These are phyloP conservation scores for Lamprologus tigripictilis DNA, from an alignment of 2,113 vertebrate species.

Conservation along the genomic window DNA sequence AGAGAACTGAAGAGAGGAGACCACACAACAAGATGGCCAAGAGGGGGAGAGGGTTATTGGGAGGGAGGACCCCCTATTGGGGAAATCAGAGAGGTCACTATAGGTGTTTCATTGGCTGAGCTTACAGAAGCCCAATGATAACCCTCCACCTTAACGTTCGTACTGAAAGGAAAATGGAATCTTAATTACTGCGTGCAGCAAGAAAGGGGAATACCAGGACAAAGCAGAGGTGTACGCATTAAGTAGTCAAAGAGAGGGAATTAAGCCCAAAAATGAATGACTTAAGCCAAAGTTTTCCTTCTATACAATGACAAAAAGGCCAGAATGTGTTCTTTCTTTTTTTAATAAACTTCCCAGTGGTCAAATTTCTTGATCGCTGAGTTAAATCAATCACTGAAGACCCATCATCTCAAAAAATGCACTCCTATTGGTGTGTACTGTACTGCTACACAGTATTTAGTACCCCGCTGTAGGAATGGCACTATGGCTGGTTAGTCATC, in stretches of 20 bases:
- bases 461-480: not conserved
- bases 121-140: slow-evolving; percentile 56
- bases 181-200: slow-evolving; percentile 62
- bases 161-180: slow-evolving; percentile 63
- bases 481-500: slow-evolving; percentile 17
- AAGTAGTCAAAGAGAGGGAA: slow-evolving; percentile 51
- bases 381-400: not conserved
- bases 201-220: slow-evolving; percentile 20
- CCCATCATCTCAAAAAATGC: not conserved
- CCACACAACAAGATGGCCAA: slow-evolving; percentile 71
- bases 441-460: not conserved
- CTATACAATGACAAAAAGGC: not conserved
- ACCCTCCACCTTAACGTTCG: slow-evolving; percentile 65
- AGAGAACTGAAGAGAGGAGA: slow-evolving; percentile 68
- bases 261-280: slow-evolving; percentile 39
- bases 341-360: not conserved
- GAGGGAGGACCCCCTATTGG: slow-evolving; percentile 28
- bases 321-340: not conserved
- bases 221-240: slow-evolving; percentile 36
- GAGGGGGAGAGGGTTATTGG: slow-evolving; percentile 29
- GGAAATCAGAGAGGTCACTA: slow-evolving; percentile 69
- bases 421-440: not conserved
- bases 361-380: not conserved
- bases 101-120: slow-evolving; percentile 63
- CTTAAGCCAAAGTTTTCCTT: slow-evolving; percentile 21